Evolutionary conservation across 2,888 invertebrate species (phyloP), one percentile per base, ranked within the genome.

Genomic region (Ceratothoa steindachneri): DNA sequence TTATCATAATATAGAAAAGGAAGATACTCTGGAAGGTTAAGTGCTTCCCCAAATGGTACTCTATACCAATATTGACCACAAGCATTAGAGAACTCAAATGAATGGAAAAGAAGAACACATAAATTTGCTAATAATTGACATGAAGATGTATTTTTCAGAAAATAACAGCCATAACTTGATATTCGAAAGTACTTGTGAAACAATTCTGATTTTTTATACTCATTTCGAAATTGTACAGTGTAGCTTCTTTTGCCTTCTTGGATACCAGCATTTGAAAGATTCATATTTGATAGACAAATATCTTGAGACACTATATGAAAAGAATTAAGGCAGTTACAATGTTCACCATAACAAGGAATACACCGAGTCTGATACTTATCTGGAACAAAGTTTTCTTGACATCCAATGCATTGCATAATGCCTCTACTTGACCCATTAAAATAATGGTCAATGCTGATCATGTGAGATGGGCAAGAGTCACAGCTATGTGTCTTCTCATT

Each of bases 1-100:
- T 85, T 85, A 3, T 84, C 84, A 80, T 87, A 87, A 82, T 86
- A 87, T 69, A 87, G 81, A 84, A 85, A 85, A 0, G 81, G 81
- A 65, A 81, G 80, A 68, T 76, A 66, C 31, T 72, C 74, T 9
- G 80, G 80, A 5, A 79, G 69, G n/a, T 72, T 67, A 52, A 75
- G 41, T 27, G 68, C 67, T 30, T 69, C 77, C 69, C 77, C 75
- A 75, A 79, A 76, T 74, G 68, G 60, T 68, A 66, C 73, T 29
- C 76, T 69, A 65, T 79, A 79, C n/a, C n/a, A n/a, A n/a, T n/a
- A n/a, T 30, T 74, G 76, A 15, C 72, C 67, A 68, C 80, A 80
- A 9, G 76, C 77, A 60, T 71, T 77, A 24, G n/a, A n/a, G n/a
- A 71, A 67, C 51, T 76, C 77, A 30, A n/a, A 77, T 12, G 71